Evolutionary conservation across 1,140 invertebrate species (phyloP).

Genomic region (Drosophila paulistorum): DNA sequence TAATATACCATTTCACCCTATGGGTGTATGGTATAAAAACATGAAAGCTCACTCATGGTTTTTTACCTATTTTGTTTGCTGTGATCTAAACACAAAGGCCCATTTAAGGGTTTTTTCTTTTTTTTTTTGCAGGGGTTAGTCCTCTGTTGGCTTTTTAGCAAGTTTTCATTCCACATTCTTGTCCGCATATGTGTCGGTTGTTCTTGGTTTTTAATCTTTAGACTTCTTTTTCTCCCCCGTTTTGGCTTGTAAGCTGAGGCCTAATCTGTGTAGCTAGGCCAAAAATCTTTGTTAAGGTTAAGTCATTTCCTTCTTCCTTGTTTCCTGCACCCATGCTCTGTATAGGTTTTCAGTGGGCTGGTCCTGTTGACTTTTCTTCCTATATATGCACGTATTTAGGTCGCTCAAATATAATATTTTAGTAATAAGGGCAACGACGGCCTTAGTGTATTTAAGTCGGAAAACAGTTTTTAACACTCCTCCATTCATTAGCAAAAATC

Average conservation of each 20-base stretch:
- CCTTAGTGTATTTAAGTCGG: too few species aligned
- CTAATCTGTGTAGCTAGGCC: background rate
- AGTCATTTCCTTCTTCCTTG: background rate
- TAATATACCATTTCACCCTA: too few species aligned
- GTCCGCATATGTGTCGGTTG: constrained; percentile 5
- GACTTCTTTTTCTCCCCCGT: background rate
- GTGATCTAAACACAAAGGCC: background rate
- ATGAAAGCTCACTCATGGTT: background rate
- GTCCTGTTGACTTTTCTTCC: too few species aligned
- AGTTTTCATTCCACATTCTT: constrained; percentile 10
- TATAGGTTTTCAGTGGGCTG: background rate
- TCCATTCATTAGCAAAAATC: too few species aligned
- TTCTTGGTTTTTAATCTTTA: constrained; percentile 4
- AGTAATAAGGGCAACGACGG: too few species aligned
- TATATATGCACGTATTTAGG: too few species aligned
- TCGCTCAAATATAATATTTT: too few species aligned
- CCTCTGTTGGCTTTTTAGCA: background rate
- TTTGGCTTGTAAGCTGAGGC: background rate
- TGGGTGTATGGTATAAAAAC: too few species aligned
- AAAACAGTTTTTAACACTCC: too few species aligned
- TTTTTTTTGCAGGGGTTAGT: background rate
- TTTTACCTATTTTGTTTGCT: background rate
- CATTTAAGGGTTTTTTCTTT: background rate
- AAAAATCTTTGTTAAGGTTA: constrained; percentile 10
- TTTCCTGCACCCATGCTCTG: too few species aligned